Percentiles rank a stretch among this genome's conserved stretches.
Conservation (phyloP, 2,888 invertebrate species). For the Andrena hattorfiana region DNA sequence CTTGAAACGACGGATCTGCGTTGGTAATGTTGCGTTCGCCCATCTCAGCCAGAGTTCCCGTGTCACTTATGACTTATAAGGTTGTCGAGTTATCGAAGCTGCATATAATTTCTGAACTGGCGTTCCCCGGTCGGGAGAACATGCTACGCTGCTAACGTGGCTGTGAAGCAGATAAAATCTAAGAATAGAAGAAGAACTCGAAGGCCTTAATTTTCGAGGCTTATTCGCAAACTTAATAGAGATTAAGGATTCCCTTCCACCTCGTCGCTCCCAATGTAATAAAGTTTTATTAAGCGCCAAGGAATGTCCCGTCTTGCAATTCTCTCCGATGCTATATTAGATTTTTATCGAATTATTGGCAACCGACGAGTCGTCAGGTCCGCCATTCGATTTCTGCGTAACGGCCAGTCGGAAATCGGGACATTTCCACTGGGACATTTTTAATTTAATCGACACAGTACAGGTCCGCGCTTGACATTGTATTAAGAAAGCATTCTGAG, state of each 20-base stretch:
- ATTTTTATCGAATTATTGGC: conserved; percentile 16
- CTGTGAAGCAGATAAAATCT: neutral
- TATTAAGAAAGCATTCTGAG: neutral
- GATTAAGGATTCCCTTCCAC: neutral
- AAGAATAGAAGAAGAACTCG: neutral
- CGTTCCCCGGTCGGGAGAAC: neutral
- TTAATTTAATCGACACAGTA: neutral
- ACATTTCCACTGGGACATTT: neutral
- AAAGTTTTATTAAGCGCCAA: conserved; percentile 14
- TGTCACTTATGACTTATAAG: conserved; percentile 10
- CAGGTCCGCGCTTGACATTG: neutral
- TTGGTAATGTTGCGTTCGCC: conserved; percentile 27
- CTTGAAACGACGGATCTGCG: conserved; percentile 36
- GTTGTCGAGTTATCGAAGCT: conserved; percentile 25
- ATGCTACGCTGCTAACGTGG: neutral
- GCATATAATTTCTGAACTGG: neutral
- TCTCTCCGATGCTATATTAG: neutral
- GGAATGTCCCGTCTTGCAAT: neutral
- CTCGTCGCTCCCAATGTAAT: neutral
- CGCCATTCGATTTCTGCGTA: neutral
- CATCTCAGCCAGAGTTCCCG: neutral
- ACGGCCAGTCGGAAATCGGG: neutral
- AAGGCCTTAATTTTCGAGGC: neutral
- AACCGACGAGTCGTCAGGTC: too few species aligned
- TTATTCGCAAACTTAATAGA: neutral